Evolutionary conservation across 1,140 invertebrate genomes (phyloP).

Genomic region (Aradophagus sp.): DNA sequence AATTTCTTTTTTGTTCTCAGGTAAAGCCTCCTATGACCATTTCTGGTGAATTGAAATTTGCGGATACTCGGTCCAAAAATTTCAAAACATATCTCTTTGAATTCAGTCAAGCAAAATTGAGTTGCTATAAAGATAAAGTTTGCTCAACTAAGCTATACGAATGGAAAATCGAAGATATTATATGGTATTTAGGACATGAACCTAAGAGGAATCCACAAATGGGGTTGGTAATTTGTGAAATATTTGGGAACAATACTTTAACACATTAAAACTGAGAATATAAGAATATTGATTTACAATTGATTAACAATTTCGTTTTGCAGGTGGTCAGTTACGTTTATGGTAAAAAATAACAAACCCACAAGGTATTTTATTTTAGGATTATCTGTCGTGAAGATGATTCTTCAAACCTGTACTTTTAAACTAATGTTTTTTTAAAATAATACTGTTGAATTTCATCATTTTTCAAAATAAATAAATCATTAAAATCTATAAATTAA

Average conservation of each 20-base stretch:
- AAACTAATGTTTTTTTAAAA: no score
- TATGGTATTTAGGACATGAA: conserved; percentile 89
- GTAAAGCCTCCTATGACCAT: conserved; percentile 77
- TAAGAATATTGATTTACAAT: not conserved
- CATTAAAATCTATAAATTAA: no score
- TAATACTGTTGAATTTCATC: no score
- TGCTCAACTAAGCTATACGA: conserved; percentile 79
- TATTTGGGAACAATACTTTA: no score
- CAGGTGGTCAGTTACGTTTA: conserved; percentile 86
- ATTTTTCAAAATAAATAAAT: no score
- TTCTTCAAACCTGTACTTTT: no score
- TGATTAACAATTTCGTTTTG: conserved; percentile 41
- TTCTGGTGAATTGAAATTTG: conserved; percentile 84
- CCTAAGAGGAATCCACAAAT: conserved; percentile 85
- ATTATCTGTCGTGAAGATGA: no score
- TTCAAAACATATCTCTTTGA: conserved; percentile 87
- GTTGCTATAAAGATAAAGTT: conserved; percentile 86
- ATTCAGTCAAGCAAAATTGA: conserved; percentile 85
- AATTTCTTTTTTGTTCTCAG: conserved; percentile 51
- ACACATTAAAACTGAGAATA: no score
- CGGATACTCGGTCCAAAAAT: conserved; percentile 83
- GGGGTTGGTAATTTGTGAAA: conserved; percentile 73
- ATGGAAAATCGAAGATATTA: conserved; percentile 86
- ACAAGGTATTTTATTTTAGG: no score
- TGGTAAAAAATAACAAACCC: conserved; percentile 80